A percentile compares a stretch with the other conserved stretches of the same genome.
Evolutionary conservation across 2,888 invertebrate species (phyloP).

Genomic region (Coelopa pilipes): DNA sequence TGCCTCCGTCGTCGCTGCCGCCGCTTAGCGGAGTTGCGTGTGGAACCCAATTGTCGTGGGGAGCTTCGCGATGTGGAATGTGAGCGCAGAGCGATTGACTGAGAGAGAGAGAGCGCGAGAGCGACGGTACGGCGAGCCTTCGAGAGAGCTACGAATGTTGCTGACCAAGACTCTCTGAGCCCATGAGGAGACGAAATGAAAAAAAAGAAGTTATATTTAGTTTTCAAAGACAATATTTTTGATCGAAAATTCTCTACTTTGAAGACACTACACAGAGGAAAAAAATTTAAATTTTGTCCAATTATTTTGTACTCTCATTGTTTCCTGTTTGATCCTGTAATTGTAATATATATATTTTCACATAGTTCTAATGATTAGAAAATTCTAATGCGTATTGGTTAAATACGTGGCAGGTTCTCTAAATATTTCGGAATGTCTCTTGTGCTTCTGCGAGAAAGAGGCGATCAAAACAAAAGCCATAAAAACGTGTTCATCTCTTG

Average conservation of each 20-base stretch:
- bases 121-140: neutral
- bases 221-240: too few species aligned
- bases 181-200: too few species aligned
- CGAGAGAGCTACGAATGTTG: neutral
- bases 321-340: too few species aligned
- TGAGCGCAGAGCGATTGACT: neutral
- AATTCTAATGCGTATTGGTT: too few species aligned
- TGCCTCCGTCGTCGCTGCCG: constrained; percentile 17
- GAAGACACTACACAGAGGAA: too few species aligned
- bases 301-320: too few species aligned
- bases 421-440: too few species aligned
- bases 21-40: constrained; percentile 28
- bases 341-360: too few species aligned
- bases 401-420: too few species aligned
- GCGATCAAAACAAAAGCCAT: constrained; percentile 26
- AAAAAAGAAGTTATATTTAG: too few species aligned
- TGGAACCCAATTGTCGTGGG: neutral
- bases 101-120: neutral
- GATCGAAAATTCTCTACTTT: neutral
- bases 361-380: too few species aligned
- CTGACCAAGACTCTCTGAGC: neutral
- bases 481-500: constrained; percentile 9
- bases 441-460: neutral
- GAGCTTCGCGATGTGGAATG: neutral
- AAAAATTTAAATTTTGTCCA: neutral